phyloP scores from a whole-genome alignment of 2,888 invertebrate species.

The Allolobophora icterica region DNA sequence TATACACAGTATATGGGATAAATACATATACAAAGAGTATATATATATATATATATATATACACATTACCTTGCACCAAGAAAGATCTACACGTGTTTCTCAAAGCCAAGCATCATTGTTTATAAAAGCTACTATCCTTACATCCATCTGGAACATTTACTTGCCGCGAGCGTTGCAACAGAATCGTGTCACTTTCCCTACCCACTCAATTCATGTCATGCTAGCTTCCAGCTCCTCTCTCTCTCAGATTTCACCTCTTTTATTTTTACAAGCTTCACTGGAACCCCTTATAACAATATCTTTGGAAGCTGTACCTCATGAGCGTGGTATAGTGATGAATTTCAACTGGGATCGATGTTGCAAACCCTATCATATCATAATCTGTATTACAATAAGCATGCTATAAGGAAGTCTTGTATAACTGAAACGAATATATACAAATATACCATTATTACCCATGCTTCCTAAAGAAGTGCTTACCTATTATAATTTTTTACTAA shows the following conservation, averaged over 20 bases:
- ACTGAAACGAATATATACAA: not conserved
- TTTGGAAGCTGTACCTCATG: not conserved
- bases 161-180: not conserved
- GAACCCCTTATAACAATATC: not conserved
- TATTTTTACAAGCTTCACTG: not conserved
- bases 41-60: slow-evolving; percentile 8
- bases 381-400: not conserved
- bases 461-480: not conserved
- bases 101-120: not conserved
- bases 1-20: not conserved
- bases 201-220: not conserved
- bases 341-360: not conserved
- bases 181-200: not conserved
- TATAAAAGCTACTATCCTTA: not conserved
- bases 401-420: not conserved
- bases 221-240: not conserved
- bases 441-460: too few species aligned
- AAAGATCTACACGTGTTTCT: not conserved
- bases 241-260: not conserved
- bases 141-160: too few species aligned
- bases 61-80: not conserved
- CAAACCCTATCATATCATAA: not conserved
- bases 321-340: not conserved
- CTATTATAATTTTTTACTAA: not conserved
- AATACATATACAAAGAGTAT: not conserved